phyloP scores from a whole-genome alignment of 23 tunicate genomes.

The Styela clava region DNA sequence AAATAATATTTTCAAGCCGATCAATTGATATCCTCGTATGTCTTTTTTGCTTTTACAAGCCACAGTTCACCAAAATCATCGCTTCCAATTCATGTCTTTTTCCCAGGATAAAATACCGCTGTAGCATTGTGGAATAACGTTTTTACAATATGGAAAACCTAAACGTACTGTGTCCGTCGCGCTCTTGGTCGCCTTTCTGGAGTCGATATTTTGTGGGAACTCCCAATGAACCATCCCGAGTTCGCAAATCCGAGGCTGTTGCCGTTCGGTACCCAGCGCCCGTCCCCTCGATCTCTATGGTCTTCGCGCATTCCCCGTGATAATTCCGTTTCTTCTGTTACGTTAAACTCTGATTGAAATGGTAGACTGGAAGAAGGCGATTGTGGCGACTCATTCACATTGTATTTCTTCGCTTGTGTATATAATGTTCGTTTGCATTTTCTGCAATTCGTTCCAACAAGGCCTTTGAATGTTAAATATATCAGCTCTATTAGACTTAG shows the following conservation, averaged over 20 bases:
- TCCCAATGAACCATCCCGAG: background rate
- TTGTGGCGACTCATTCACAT: background rate
- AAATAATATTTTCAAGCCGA: too few relatives aligned
- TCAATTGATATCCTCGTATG: too few relatives aligned
- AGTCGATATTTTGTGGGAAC: background rate
- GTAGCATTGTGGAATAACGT: too few relatives aligned
- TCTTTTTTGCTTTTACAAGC: too few relatives aligned
- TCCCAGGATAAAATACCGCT: too few relatives aligned
- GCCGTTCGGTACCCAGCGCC: background rate
- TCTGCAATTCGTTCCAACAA: background rate
- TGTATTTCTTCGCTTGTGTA: background rate
- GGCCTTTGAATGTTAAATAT: background rate
- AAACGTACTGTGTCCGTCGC: background rate
- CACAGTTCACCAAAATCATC: too few relatives aligned
- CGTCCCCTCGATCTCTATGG: background rate
- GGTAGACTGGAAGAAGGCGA: too few relatives aligned
- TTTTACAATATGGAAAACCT: too few relatives aligned
- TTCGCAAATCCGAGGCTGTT: background rate
- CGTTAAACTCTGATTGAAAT: too few relatives aligned
- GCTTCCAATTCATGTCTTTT: too few relatives aligned
- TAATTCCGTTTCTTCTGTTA: background rate
- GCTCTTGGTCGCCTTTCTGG: background rate
- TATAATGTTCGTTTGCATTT: background rate
- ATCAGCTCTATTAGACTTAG: slow-evolving; percentile 11
- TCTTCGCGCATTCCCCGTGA: background rate